These are phyloP conservation scores for Drosophila tanythrix DNA, from an alignment of 2,888 invertebrate species.

Conservation along the genomic window DNA sequence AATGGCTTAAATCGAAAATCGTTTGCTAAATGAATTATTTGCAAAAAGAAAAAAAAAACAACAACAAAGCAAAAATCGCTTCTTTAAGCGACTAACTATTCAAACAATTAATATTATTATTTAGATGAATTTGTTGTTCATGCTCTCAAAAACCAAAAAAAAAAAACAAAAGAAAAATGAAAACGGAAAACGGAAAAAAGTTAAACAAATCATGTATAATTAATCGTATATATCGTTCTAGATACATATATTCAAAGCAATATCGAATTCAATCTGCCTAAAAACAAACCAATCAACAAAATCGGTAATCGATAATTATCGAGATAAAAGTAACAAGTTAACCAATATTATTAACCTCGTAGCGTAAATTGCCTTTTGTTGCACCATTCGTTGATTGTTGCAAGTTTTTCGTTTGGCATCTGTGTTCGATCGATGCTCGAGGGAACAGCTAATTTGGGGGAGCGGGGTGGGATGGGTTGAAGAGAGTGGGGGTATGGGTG, in stretches of 20 bases:
- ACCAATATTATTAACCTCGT: slow-evolving; percentile 34
- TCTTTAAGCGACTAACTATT: slow-evolving; percentile 19
- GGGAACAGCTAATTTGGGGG: background rate
- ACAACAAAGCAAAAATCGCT: background rate
- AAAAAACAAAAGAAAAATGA: slow-evolving; percentile 13
- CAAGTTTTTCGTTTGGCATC: slow-evolving; percentile 14
- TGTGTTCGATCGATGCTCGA: slow-evolving; percentile 10
- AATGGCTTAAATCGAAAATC: slow-evolving; percentile 27
- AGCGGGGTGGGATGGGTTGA: no score
- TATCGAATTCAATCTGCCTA: slow-evolving; percentile 35
- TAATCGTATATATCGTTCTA: slow-evolving; percentile 16
- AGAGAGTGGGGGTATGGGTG: background rate
- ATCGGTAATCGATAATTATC: slow-evolving; percentile 3
- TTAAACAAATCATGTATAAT: slow-evolving; percentile 21
- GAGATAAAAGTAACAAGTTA: slow-evolving; percentile 27
- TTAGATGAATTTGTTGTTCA: slow-evolving; percentile 69
- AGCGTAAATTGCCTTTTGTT: slow-evolving; percentile 63
- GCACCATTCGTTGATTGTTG: slow-evolving; percentile 51
- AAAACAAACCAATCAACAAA: slow-evolving; percentile 2
- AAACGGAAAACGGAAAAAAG: background rate
- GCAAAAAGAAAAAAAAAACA: slow-evolving; percentile 5
- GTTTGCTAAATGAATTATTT: slow-evolving; percentile 41
- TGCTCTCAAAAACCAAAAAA: slow-evolving; percentile 37
- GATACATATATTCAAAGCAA: slow-evolving; percentile 5
- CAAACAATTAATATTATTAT: slow-evolving; percentile 44